These are phyloP conservation scores for Grammomys dolichurus DNA, from an alignment of 2,113 vertebrate species.

Conservation along the genomic window DNA sequence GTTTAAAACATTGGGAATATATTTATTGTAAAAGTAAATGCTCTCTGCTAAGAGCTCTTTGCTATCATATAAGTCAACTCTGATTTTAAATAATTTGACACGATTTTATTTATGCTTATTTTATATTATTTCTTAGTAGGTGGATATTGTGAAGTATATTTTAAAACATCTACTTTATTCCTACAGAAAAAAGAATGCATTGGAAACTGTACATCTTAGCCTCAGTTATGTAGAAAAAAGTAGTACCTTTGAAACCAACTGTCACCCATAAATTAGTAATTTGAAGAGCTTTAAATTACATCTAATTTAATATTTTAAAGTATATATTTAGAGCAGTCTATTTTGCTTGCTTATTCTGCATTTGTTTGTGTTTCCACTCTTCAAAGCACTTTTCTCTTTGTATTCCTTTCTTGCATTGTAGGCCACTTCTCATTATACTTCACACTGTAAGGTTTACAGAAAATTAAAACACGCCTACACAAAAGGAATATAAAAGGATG, in stretches of 20 bases:
- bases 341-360: conserved; percentile 46
- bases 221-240: conserved; percentile 14
- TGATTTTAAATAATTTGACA: conserved; percentile 42
- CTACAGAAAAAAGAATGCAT: background rate
- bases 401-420: conserved; percentile 31
- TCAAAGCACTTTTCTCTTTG: conserved; percentile 57
- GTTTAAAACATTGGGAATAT: background rate
- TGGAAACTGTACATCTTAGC: background rate
- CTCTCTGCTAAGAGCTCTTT: background rate
- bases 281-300: conserved; percentile 53
- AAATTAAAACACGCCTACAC: conserved; percentile 4
- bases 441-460: conserved; percentile 47
- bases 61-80: background rate
- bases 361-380: conserved; percentile 55
- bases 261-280: conserved; percentile 16
- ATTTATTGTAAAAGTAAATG: conserved; percentile 36
- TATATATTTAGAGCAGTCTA: background rate
- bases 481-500: conserved; percentile 47
- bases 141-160: background rate
- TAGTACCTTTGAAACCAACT: conserved; percentile 9
- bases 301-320: conserved; percentile 25
- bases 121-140: background rate
- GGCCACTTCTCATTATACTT: conserved; percentile 53
- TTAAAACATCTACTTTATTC: background rate
- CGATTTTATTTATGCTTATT: background rate